phyloP scores from a whole-genome alignment of 2,888 invertebrate genomes.

The Horisme vitalbata region DNA sequence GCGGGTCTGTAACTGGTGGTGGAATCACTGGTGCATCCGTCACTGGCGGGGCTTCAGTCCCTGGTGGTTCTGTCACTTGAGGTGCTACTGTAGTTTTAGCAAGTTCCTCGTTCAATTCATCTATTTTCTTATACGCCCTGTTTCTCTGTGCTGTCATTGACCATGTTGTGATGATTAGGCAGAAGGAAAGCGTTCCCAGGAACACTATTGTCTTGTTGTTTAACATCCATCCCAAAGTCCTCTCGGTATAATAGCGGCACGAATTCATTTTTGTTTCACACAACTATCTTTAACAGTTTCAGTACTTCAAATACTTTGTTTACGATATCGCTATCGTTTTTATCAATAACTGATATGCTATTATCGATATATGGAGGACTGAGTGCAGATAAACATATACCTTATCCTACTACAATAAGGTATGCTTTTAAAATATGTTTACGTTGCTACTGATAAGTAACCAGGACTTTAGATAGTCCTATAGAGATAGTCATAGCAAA shows the following conservation, averaged over 20 bases:
- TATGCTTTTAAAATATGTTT: background rate
- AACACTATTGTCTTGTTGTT: slow-evolving; percentile 71
- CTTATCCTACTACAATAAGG: slow-evolving; percentile 5
- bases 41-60: background rate
- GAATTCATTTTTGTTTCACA: slow-evolving; percentile 36
- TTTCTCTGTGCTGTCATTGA: slow-evolving; percentile 62
- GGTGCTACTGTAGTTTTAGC: slow-evolving; percentile 2
- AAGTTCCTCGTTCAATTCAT: slow-evolving; percentile 30
- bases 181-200: slow-evolving; percentile 59
- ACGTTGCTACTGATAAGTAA: slow-evolving; percentile 1
- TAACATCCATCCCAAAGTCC: slow-evolving; percentile 58
- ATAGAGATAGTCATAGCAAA: background rate
- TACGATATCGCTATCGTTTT: slow-evolving; percentile 15
- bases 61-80: too few species aligned
- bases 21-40: background rate
- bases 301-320: slow-evolving; percentile 13
- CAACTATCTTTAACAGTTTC: slow-evolving; percentile 16
- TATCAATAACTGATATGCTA: slow-evolving; percentile 27
- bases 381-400: background rate
- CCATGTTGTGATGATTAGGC: slow-evolving; percentile 64
- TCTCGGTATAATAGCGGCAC: slow-evolving; percentile 58
- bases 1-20: too few species aligned
- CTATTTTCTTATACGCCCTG: slow-evolving; percentile 41
- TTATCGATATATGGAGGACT: slow-evolving; percentile 12
- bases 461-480: background rate